These are phyloP conservation scores for Nylanderia fulva DNA, from an alignment of 1,140 invertebrate species.

Conservation along the genomic window DNA sequence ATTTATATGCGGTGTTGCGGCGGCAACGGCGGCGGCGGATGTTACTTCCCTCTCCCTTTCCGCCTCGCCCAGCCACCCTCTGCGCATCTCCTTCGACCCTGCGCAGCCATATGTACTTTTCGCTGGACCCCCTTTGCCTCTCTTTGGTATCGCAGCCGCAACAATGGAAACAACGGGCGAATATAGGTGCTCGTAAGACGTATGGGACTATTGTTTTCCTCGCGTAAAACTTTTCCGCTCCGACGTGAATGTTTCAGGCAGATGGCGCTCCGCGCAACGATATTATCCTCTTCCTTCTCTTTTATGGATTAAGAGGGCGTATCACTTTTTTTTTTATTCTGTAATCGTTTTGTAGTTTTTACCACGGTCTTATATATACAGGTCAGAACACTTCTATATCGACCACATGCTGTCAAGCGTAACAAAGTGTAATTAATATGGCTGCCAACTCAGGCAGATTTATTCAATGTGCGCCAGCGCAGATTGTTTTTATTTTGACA, in stretches of 20 bases:
- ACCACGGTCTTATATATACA: too few species aligned
- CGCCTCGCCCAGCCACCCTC: background rate
- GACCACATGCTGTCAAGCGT: too few species aligned
- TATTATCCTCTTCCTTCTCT: background rate
- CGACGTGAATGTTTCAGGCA: conserved; percentile 78
- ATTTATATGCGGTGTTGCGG: conserved; percentile 81
- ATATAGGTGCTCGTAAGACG: conserved; percentile 69
- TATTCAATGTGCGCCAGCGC: too few species aligned
- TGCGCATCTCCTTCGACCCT: conserved; percentile 19
- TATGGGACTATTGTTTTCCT: conserved; percentile 73
- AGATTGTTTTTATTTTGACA: too few species aligned
- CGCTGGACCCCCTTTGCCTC: background rate
- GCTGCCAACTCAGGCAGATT: too few species aligned
- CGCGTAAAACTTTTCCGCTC: conserved; percentile 75
- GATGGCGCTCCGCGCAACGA: background rate
- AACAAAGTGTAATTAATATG: too few species aligned
- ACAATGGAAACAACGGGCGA: conserved; percentile 48
- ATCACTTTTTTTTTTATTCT: background rate
- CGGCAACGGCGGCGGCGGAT: conserved; percentile 61
- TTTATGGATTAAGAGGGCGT: background rate
- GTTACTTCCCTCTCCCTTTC: background rate
- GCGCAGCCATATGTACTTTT: conserved; percentile 54
- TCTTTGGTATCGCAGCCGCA: conserved; percentile 28
- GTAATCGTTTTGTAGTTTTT: background rate
- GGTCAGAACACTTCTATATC: too few species aligned